Conservation (phyloP, 2,797 vertebrate genomes). For the Argyrosomus regius region DNA sequence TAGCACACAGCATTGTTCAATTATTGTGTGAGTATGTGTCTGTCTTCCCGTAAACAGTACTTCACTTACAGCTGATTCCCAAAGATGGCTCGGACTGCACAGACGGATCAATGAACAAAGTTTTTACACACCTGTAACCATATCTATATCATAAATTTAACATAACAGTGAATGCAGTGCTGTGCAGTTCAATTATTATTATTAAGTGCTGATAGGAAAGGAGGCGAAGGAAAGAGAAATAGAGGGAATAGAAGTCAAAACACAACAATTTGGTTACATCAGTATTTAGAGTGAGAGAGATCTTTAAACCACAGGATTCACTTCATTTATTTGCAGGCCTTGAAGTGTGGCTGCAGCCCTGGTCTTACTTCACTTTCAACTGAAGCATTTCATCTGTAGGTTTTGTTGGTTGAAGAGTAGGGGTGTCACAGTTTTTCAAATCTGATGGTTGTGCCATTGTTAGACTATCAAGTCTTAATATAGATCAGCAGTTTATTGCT, state of each 20-base stretch:
- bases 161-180: slow-evolving; percentile 31
- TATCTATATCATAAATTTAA: slow-evolving; percentile 23
- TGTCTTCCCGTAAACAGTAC: background rate
- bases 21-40: background rate
- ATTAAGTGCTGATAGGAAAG: background rate
- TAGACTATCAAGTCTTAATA: too few species aligned
- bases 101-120: slow-evolving; percentile 32
- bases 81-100: background rate
- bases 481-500: too few species aligned
- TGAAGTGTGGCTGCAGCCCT: background rate
- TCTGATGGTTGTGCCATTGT: too few species aligned
- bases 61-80: slow-evolving; percentile 10
- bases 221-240: background rate
- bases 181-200: background rate
- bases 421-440: too few species aligned
- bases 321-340: background rate
- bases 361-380: background rate
- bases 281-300: background rate
- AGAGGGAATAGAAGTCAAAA: background rate
- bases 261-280: background rate
- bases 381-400: background rate
- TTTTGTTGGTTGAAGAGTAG: background rate
- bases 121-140: slow-evolving; percentile 46
- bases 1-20: slow-evolving; percentile 6
- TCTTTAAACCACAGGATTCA: background rate